Evolutionary conservation across 2,888 invertebrate species (phyloP).

Genomic region (Cryptosula pallasiana): DNA sequence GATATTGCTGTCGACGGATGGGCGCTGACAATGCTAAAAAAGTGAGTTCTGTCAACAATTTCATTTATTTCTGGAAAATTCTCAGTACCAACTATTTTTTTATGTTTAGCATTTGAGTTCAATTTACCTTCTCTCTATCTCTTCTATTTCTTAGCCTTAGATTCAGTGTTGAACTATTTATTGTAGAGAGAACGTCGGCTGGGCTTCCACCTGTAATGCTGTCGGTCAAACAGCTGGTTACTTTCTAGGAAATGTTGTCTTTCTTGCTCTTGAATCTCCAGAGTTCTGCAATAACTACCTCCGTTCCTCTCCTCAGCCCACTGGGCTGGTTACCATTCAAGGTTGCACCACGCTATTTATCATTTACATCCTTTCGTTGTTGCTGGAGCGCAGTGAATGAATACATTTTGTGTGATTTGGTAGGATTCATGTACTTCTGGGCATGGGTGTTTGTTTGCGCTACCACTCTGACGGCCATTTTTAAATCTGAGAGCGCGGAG

Average conservation of each 20-base stretch:
- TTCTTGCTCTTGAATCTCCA: conserved; percentile 89
- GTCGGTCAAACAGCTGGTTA: conserved; percentile 97
- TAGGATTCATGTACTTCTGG: conserved; percentile 90
- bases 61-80: too few relatives aligned
- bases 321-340: conserved; percentile 62
- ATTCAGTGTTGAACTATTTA: too few relatives aligned
- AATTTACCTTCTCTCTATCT: too few relatives aligned
- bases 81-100: too few relatives aligned
- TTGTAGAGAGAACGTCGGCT: conserved; percentile 83
- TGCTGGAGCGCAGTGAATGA: not conserved
- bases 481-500: conserved; percentile 71
- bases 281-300: conserved; percentile 93
- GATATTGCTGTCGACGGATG: conserved; percentile 99
- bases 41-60: too few relatives aligned
- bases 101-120: too few relatives aligned
- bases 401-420: not conserved
- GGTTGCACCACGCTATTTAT: too few relatives aligned
- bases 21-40: conserved; percentile 96
- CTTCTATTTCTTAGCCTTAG: too few relatives aligned
- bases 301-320: conserved; percentile 64
- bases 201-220: conserved; percentile 97
- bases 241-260: conserved; percentile 91
- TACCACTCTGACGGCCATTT: conserved; percentile 79
- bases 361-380: too few relatives aligned
- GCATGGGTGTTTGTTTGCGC: conserved; percentile 82